phyloP scores from a whole-genome alignment of 1,140 invertebrate genomes.

The Neodiprion lecontei region DNA sequence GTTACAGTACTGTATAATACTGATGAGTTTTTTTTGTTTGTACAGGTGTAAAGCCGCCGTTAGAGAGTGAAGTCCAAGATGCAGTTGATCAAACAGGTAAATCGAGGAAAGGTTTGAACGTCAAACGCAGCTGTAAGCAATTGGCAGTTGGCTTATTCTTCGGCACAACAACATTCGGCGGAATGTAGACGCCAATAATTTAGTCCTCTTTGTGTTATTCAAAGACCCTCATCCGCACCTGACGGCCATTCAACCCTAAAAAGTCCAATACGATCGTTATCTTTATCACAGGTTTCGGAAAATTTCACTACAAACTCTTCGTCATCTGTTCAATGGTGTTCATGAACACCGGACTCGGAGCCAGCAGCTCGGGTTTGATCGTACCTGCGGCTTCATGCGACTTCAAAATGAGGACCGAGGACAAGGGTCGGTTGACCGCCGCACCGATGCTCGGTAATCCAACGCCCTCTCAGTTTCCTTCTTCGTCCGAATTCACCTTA shows the following conservation, averaged over 20 bases:
- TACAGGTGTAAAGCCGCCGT: constrained; percentile 25
- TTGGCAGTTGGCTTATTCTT: too few species aligned
- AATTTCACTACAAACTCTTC: constrained; percentile 63
- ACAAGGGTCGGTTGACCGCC: constrained; percentile 63
- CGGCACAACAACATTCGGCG: too few species aligned
- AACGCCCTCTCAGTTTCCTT: constrained; percentile 43
- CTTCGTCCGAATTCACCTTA: constrained; percentile 34
- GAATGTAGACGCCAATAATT: neutral
- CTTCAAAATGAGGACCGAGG: constrained; percentile 60
- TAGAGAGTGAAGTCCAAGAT: constrained; percentile 34
- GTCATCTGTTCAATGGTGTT: constrained; percentile 63
- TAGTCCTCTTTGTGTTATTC: neutral
- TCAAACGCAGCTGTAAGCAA: too few species aligned
- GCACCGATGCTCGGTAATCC: constrained; percentile 53
- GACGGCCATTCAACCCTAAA: too few species aligned
- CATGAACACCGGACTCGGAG: constrained; percentile 61
- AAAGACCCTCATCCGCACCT: neutral
- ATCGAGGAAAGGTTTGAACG: neutral
- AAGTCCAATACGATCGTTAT: neutral
- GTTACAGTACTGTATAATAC: too few species aligned
- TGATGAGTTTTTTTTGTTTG: too few species aligned
- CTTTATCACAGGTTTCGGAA: constrained; percentile 59
- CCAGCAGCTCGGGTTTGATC: constrained; percentile 58
- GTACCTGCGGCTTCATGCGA: constrained; percentile 68
- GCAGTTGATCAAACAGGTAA: constrained; percentile 42